These are phyloP conservation scores for Phalacrocorax brasilianus DNA, from an alignment of 2,113 vertebrate genomes.

Conservation along the genomic window DNA sequence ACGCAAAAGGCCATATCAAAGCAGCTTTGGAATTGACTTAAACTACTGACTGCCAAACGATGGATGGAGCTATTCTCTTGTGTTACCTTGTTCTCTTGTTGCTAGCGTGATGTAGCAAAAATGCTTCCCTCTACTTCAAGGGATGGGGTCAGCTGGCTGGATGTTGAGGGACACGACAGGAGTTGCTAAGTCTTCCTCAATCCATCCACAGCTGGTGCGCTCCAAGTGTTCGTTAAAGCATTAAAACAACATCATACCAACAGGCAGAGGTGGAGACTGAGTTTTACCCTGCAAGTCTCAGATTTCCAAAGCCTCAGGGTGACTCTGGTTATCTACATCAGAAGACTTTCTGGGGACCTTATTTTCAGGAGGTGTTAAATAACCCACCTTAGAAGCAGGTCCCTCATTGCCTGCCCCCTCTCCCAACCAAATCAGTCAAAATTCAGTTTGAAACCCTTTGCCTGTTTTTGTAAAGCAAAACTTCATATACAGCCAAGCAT, in stretches of 20 bases:
- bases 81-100: not conserved
- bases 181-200: not conserved
- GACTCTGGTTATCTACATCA: not conserved
- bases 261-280: not conserved
- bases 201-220: fast-evolving
- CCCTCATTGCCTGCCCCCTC: not conserved
- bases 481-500: not conserved
- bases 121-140: not conserved
- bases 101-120: not conserved
- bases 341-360: not conserved
- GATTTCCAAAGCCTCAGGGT: not conserved
- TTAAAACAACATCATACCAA: not conserved
- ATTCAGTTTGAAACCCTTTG: not conserved
- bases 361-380: not conserved
- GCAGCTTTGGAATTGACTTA: not conserved
- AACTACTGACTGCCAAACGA: not conserved
- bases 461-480: not conserved
- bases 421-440: not conserved
- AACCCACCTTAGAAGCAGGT: not conserved
- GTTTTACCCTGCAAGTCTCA: not conserved
- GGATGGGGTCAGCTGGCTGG: not conserved
- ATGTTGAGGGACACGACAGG: not conserved
- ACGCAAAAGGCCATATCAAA: not conserved
- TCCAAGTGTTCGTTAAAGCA: not conserved
- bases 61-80: not conserved